Evolutionary conservation across 2,113 vertebrate species (phyloP).

Genomic region (Apodemus sylvaticus): DNA sequence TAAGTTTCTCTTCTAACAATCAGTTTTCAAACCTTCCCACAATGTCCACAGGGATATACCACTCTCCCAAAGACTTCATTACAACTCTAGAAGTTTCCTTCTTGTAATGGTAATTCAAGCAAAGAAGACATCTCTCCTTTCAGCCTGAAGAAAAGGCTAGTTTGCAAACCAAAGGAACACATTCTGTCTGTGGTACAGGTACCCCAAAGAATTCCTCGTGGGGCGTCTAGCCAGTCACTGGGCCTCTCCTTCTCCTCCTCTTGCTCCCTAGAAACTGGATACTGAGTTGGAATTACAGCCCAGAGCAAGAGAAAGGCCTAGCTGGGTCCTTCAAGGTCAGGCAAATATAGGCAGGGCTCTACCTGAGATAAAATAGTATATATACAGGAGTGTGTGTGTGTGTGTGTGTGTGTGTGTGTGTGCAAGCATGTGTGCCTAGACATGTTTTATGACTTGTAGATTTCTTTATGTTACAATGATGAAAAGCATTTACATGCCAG

Average conservation of each 20-base stretch:
- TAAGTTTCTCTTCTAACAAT: constrained; percentile 65
- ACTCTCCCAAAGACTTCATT: constrained; percentile 37
- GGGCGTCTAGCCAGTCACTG: neutral
- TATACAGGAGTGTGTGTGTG: neutral
- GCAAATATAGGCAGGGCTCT: neutral
- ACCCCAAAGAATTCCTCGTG: constrained; percentile 64
- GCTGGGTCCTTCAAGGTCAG: constrained; percentile 68
- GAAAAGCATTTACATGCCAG: neutral
- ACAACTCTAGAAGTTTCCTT: constrained; percentile 54
- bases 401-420: neutral
- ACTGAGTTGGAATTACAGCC: constrained; percentile 55
- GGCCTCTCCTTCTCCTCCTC: constrained; percentile 51
- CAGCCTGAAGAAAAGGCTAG: constrained; percentile 71
- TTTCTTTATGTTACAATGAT: constrained; percentile 11
- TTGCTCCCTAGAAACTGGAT: constrained; percentile 61
- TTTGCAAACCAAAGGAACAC: constrained; percentile 56
- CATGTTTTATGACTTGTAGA: neutral
- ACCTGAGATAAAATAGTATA: constrained; percentile 24
- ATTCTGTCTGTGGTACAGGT: constrained; percentile 53
- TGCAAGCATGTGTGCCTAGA: too few relatives aligned
- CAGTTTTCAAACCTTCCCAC: constrained; percentile 60
- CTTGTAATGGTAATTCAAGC: constrained; percentile 75
- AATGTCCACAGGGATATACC: constrained; percentile 16
- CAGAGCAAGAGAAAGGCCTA: constrained; percentile 48
- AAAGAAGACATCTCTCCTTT: constrained; percentile 72